These are phyloP conservation scores for Sycophaga agraensis DNA, from an alignment of 1,140 invertebrate species.

Conservation along the genomic window DNA sequence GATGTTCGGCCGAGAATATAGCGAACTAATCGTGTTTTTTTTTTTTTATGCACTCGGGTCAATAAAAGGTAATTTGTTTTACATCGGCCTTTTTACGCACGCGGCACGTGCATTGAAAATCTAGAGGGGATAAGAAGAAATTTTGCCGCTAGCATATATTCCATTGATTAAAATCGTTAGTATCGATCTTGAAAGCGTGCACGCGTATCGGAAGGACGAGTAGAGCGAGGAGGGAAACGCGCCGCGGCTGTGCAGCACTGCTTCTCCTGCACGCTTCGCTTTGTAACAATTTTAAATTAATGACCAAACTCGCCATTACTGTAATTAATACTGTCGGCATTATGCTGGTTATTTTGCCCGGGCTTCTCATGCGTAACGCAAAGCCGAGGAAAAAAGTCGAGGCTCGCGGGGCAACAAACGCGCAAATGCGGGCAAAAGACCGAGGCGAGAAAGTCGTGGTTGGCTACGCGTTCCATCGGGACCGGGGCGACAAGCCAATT, in stretches of 20 bases:
- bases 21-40: too few species aligned
- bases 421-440: neutral
- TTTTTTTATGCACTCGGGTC: too few species aligned
- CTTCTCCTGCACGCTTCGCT: slow-evolving; percentile 39
- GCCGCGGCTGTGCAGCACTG: slow-evolving; percentile 28
- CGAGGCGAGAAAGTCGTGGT: neutral
- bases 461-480: neutral
- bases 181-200: slow-evolving; percentile 36
- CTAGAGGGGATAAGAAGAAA: too few species aligned
- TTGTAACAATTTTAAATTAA: slow-evolving; percentile 47
- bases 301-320: slow-evolving; percentile 46
- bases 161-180: slow-evolving; percentile 47
- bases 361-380: too few species aligned
- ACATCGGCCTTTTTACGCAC: too few species aligned
- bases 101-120: too few species aligned
- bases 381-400: too few species aligned
- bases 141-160: slow-evolving; percentile 35
- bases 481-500: slow-evolving; percentile 5
- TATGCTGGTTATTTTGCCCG: slow-evolving; percentile 36
- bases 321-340: slow-evolving; percentile 45
- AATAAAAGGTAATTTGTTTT: too few species aligned
- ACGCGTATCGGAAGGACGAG: slow-evolving; percentile 25
- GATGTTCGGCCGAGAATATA: too few species aligned
- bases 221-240: neutral
- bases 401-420: neutral